Evolutionary conservation across 1,140 invertebrate genomes (phyloP).

Genomic region (Lutraria rhynchaena): DNA sequence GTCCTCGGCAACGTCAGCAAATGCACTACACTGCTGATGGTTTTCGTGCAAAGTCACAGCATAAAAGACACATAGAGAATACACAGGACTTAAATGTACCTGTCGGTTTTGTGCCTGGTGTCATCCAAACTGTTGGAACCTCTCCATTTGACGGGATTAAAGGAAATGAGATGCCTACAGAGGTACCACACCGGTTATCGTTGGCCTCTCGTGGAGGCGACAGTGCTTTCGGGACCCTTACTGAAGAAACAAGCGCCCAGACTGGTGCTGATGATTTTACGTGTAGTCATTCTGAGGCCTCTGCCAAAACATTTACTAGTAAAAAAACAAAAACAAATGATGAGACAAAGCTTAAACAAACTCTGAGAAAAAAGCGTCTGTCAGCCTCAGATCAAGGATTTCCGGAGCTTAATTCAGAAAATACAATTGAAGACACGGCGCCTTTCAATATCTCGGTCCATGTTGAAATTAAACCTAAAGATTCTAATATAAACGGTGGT

Average conservation of each 20-base stretch:
- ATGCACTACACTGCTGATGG: not conserved
- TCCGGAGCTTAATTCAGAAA: not conserved
- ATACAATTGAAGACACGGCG: conserved; percentile 28
- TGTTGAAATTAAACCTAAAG: conserved; percentile 55
- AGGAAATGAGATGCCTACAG: conserved; percentile 20
- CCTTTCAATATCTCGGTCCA: conserved; percentile 58
- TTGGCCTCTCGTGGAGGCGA: conserved; percentile 14
- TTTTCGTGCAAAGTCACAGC: not conserved
- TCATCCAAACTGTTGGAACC: conserved; percentile 31
- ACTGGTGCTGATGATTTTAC: not conserved
- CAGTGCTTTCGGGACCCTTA: conserved; percentile 41
- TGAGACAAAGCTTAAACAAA: not conserved
- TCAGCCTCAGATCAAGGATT: not conserved
- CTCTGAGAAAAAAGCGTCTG: not conserved
- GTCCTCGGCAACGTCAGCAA: not conserved
- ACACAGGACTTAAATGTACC: conserved; percentile 16
- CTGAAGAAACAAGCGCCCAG: conserved; percentile 31
- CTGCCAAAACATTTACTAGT: not conserved
- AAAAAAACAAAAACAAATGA: not conserved
- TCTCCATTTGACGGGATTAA: conserved; percentile 37
- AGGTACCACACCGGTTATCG: conserved; percentile 7
- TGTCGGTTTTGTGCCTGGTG: conserved; percentile 29
- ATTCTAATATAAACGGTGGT: conserved; percentile 25
- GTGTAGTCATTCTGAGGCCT: not conserved
- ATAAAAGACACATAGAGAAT: conserved; percentile 16